Percentiles rank a stretch among this genome's conserved stretches.
These are phyloP conservation scores for Recurvirostra avosetta DNA, from an alignment of 2,113 vertebrate genomes.

Conservation along the genomic window DNA sequence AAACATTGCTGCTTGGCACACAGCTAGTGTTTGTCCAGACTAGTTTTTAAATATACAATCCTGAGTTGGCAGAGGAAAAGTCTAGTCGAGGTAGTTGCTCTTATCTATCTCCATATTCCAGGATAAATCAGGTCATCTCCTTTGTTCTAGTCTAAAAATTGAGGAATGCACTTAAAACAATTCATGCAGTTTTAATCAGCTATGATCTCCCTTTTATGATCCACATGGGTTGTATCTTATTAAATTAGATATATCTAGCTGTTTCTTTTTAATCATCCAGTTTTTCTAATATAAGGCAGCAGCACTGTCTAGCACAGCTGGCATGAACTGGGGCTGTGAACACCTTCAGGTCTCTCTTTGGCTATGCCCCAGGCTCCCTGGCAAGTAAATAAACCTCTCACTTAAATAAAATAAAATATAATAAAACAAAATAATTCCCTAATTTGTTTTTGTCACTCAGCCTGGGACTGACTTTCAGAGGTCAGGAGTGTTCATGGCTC, in stretches of 20 bases:
- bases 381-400: background rate
- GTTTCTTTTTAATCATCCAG: slow-evolving; percentile 59
- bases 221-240: slow-evolving; percentile 65
- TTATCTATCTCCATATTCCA: slow-evolving; percentile 62
- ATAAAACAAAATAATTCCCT: background rate
- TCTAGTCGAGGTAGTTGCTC: slow-evolving; percentile 61
- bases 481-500: background rate
- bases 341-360: slow-evolving; percentile 2
- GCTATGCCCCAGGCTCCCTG: background rate
- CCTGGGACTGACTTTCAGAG: background rate
- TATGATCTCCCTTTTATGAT: slow-evolving; percentile 68
- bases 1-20: slow-evolving; percentile 60
- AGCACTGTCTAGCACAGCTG: slow-evolving; percentile 21
- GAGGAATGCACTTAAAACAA: slow-evolving; percentile 69
- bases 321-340: background rate
- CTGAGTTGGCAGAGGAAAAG: slow-evolving; percentile 49
- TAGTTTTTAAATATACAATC: slow-evolving; percentile 64
- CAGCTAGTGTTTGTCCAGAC: slow-evolving; percentile 60
- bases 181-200: slow-evolving; percentile 69
- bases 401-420: background rate
- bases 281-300: slow-evolving; percentile 41
- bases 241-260: slow-evolving; percentile 60
- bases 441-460: background rate
- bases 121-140: slow-evolving; percentile 68
- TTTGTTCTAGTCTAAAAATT: slow-evolving; percentile 65